Conservation (phyloP, 2,113 vertebrate species). For the Platichthys stellatus region DNA sequence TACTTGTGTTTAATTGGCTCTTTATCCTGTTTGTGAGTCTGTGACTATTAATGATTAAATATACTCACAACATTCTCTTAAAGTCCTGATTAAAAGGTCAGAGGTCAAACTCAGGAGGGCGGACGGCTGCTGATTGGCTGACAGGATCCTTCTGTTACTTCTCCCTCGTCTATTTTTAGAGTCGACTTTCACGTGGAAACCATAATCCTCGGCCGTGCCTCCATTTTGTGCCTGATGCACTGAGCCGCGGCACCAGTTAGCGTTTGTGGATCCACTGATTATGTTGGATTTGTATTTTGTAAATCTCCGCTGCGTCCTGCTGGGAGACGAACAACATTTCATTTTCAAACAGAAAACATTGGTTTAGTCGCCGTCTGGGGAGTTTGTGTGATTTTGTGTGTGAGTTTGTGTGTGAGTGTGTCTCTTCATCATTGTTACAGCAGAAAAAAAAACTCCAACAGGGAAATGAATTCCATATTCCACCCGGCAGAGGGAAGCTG, state of each 20-base stretch:
- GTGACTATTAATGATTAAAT: no score
- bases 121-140: background rate
- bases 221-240: slow-evolving; percentile 7
- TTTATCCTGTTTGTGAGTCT: no score
- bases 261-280: slow-evolving; percentile 46
- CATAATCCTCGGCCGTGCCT: background rate
- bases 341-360: slow-evolving; percentile 47
- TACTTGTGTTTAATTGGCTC: no score
- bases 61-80: no score
- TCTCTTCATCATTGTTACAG: slow-evolving; percentile 40
- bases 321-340: slow-evolving; percentile 47
- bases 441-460: slow-evolving; percentile 1
- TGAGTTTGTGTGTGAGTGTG: background rate
- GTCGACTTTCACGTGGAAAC: background rate
- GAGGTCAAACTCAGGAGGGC: background rate
- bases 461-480: slow-evolving; percentile 40
- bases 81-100: background rate
- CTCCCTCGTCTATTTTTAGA: background rate
- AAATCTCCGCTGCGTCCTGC: slow-evolving; percentile 33
- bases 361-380: slow-evolving; percentile 25
- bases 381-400: background rate
- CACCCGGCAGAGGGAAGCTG: slow-evolving; percentile 11
- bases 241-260: background rate
- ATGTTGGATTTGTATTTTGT: slow-evolving; percentile 54
- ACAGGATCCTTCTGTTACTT: no score